Conservation (phyloP, 35 echinoderm and acorn worm species). For the Lytechinus pictus region DNA sequence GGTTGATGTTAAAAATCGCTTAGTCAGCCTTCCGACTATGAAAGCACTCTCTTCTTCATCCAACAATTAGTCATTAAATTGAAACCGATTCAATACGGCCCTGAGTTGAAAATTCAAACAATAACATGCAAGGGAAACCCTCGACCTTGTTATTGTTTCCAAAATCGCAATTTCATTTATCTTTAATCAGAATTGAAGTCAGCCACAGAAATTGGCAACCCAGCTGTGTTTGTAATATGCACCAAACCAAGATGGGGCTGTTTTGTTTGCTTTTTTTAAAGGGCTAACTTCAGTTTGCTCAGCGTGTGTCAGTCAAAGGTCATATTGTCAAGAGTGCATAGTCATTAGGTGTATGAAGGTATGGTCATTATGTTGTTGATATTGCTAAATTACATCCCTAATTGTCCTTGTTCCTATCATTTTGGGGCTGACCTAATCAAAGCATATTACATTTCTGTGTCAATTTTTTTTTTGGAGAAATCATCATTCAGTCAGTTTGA, state of each 20-base stretch:
- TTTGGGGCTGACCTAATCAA: neutral
- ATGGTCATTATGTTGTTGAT: neutral
- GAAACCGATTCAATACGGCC: neutral
- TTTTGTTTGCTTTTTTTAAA: neutral
- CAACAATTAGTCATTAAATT: conserved; percentile 23
- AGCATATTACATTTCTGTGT: neutral
- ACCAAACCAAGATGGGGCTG: neutral
- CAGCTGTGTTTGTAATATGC: conserved; percentile 10
- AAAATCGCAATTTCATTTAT: conserved; percentile 16
- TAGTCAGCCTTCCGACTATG: neutral
- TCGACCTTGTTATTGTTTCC: conserved; percentile 34
- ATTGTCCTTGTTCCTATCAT: neutral
- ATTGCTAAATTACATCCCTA: conserved; percentile 21
- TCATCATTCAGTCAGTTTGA: neutral
- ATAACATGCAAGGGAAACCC: neutral
- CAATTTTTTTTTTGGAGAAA: neutral
- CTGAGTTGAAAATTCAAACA: neutral
- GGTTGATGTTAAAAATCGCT: neutral
- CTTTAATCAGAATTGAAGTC: conserved; percentile 4
- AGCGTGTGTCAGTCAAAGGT: conserved; percentile 24
- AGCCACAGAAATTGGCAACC: neutral
- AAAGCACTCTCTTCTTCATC: neutral
- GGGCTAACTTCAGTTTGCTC: conserved; percentile 37
- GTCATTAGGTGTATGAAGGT: neutral
- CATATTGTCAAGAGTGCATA: neutral